Conservation (phyloP, 2,797 vertebrate species). For the Lacerta bilineata region DNA sequence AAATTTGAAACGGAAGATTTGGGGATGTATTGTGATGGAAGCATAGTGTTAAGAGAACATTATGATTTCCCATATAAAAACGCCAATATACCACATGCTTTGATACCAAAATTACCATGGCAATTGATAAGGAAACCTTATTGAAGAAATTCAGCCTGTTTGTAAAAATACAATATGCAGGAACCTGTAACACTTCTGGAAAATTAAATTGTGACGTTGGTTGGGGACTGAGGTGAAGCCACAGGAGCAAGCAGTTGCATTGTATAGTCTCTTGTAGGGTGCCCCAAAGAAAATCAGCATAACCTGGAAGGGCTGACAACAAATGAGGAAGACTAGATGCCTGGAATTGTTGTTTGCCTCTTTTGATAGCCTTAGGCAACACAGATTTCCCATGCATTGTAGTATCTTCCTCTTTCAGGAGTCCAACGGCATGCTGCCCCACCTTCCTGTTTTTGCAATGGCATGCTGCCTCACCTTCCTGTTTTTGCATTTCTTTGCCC, state of each 20-base stretch:
- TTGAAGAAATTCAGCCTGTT: neutral
- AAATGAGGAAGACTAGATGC: neutral
- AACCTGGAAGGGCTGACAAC: neutral
- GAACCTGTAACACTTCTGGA: neutral
- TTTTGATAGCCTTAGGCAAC: neutral
- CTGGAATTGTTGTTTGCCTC: neutral
- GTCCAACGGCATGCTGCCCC: no score
- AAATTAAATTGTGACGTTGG: neutral
- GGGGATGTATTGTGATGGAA: neutral
- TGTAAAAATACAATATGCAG: neutral
- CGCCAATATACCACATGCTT: neutral
- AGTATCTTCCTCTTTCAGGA: neutral
- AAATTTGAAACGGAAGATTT: neutral
- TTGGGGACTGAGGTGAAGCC: neutral
- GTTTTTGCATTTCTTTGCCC: neutral
- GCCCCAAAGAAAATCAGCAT: neutral
- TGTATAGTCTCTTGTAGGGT: neutral
- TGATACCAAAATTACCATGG: neutral
- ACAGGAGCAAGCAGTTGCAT: neutral
- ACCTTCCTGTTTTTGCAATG: no score
- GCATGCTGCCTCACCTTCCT: neutral
- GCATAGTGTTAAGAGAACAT: no score
- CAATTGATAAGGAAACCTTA: neutral
- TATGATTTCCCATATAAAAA: no score
- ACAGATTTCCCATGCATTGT: neutral